phyloP scores from a whole-genome alignment of 2,113 vertebrate genomes.

The Camelus bactrianus region DNA sequence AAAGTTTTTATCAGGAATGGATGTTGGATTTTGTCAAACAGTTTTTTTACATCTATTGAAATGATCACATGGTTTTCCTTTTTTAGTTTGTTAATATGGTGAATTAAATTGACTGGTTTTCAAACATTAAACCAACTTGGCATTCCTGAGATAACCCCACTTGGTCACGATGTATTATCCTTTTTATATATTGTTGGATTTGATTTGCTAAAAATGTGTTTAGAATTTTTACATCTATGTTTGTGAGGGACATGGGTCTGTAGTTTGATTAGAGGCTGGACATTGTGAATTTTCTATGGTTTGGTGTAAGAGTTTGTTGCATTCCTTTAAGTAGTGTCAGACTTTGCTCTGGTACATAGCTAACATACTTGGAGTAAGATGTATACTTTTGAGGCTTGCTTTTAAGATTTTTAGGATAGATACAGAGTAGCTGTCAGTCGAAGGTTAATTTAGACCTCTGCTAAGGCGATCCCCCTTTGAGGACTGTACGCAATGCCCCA shows the following conservation, averaged over 20 bases:
- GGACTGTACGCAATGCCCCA: background rate
- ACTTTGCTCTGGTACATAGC: background rate
- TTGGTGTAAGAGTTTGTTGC: background rate
- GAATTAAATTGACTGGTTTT: background rate
- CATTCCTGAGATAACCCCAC: background rate
- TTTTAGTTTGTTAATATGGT: background rate
- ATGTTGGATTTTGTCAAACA: background rate
- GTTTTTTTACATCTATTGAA: background rate
- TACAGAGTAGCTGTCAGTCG: background rate
- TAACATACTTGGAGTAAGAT: constrained; percentile 16
- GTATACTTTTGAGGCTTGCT: background rate
- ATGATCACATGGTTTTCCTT: background rate
- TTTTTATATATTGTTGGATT: background rate
- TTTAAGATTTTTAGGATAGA: constrained; percentile 25
- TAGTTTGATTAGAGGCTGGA: background rate
- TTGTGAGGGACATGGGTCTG: background rate
- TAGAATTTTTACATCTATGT: background rate
- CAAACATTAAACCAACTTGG: background rate
- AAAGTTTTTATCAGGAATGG: background rate
- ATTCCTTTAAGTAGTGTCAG: background rate
- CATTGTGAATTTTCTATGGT: background rate
- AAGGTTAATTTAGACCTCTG: constrained; percentile 17
- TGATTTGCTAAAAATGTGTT: background rate
- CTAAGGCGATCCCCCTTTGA: background rate
- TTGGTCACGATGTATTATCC: background rate